A percentile compares a stretch with the other conserved stretches of the same genome.
phyloP scores from a whole-genome alignment of 2,888 invertebrate species.

The Papilio gigon region DNA sequence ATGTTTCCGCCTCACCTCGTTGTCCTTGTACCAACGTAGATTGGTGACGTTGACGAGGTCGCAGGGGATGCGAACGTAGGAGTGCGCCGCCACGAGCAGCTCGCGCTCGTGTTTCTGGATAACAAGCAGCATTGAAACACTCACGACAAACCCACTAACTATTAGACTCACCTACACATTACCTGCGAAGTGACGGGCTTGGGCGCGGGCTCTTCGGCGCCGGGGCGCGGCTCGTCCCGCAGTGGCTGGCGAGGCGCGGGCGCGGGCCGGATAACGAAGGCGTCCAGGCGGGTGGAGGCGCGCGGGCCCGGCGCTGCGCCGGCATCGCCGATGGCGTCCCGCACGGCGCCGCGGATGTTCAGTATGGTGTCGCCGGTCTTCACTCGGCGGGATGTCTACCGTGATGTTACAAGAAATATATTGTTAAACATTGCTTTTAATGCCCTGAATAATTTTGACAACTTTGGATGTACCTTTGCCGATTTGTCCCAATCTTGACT shows the following conservation, averaged over 20 bases:
- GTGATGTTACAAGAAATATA: neutral
- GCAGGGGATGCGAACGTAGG: conserved; percentile 59
- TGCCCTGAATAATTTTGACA: neutral
- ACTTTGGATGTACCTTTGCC: conserved; percentile 57
- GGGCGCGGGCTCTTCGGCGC: conserved; percentile 32
- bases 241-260: conserved; percentile 59
- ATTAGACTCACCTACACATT: neutral
- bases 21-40: conserved; percentile 73
- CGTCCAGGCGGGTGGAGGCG: conserved; percentile 70
- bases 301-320: conserved; percentile 71
- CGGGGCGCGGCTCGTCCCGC: conserved; percentile 47
- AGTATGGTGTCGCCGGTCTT: conserved; percentile 76
- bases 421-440: neutral
- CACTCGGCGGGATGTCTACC: conserved; percentile 58
- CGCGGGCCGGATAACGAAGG: conserved; percentile 73
- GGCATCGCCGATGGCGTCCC: conserved; percentile 76
- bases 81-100: conserved; percentile 68
- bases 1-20: conserved; percentile 56
- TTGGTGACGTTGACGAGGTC: conserved; percentile 67
- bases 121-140: neutral
- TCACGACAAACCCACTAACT: neutral
- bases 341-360: conserved; percentile 75
- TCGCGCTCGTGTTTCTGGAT: conserved; percentile 56
- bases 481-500: conserved; percentile 65
- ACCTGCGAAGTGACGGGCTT: conserved; percentile 33